These are phyloP conservation scores for Chloropsis hardwickii DNA, from an alignment of 2,113 vertebrate genomes.

Conservation along the genomic window DNA sequence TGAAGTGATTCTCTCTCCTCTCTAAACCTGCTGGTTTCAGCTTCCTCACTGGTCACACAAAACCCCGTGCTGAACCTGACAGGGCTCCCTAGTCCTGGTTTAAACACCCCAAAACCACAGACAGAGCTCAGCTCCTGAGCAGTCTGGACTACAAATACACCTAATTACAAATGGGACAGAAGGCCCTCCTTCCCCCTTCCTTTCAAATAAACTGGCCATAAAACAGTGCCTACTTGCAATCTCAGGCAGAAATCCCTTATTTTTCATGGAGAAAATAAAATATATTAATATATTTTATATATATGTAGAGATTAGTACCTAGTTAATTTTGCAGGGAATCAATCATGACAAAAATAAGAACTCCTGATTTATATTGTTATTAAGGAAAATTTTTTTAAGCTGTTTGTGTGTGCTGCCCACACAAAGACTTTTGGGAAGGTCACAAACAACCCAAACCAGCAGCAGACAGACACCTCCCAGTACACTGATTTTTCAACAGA, in stretches of 20 bases:
- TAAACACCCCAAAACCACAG: not conserved
- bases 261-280: not conserved
- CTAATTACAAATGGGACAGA: not conserved
- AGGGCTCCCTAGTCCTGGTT: not conserved
- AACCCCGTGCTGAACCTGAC: not conserved
- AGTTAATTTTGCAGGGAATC: not conserved
- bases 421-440: not conserved
- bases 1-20: not conserved
- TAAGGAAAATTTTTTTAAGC: not conserved
- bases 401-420: not conserved
- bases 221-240: not conserved
- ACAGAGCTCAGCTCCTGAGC: not conserved
- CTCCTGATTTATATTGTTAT: not conserved
- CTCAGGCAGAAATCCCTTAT: not conserved
- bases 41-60: not conserved
- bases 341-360: not conserved
- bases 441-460: too few relatives aligned
- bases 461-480: not conserved
- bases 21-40: not conserved
- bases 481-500: not conserved
- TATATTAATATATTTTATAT: not conserved
- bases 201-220: not conserved
- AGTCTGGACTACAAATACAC: not conserved
- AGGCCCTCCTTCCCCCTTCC: not conserved
- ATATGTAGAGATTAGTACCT: not conserved